Base-by-base conservation (phyloP, 2,797 vertebrate genomes). In the Siniperca undulata region DNA sequence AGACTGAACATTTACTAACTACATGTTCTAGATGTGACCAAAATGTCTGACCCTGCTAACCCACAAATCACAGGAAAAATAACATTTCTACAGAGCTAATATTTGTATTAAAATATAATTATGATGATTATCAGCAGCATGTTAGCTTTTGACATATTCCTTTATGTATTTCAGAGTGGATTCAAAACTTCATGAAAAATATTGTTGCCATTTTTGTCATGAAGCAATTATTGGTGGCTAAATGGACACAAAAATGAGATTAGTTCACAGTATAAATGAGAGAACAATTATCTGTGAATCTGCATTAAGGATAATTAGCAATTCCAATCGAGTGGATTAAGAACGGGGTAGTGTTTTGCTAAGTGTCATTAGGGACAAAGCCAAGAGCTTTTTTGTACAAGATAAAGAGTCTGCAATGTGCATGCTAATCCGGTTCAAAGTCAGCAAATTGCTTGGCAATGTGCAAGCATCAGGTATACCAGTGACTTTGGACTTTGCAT, bases 251-350 rank as follows among this genome's bases (percentile, higher is more conserved):
- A 85, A 90, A 89, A 89, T 81, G 70, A 70, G 86, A 90, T 93
- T 88, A 86, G 78, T 52, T 87, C 48, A 34, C 61, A 70, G 52
- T 78, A 83, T 83, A 90, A 93, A 88, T 76, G 86, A 84, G 87
- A 81, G 84, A 83, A 88, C 89, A 91, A 93, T 93, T 90, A 93
- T 91, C 91, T 85, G 81, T 70, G 83, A 92, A 92, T 93, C 86
- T 88, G 85, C 88, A 87, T 91, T 89, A 82, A 86, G 85, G 88
- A 87, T 92, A 90, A 93, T 93, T 91, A 93, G 89, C 91, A 89
- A 90, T 91, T 93, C 90, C 76, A 87, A 91, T 91, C 40, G 76
- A 82, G 88, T 87, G 80, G 86, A 93, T 92, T 93, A 92, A 88
- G 83, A 90, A 86, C 38, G 74, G 78, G 67, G 84, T 85, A 86